Conservation (phyloP, 2,888 invertebrate genomes). For the Diadegma fenestrale region DNA sequence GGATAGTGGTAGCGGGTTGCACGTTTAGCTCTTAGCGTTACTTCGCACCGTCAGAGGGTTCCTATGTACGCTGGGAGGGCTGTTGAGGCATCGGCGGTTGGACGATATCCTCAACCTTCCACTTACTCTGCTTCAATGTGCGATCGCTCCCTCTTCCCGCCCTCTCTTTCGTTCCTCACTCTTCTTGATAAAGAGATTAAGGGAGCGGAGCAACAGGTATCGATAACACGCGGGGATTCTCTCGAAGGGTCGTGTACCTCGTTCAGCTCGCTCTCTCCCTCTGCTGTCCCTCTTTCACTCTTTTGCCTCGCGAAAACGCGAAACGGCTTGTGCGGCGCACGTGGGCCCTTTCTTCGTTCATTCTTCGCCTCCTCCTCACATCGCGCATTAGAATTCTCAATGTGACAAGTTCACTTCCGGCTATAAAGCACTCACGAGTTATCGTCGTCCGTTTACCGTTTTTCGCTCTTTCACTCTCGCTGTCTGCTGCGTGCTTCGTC, state of each 20-base stretch:
- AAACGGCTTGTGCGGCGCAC: slow-evolving; percentile 35
- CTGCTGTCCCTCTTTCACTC: neutral
- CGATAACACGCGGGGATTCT: slow-evolving; percentile 71
- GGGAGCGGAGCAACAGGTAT: slow-evolving; percentile 73
- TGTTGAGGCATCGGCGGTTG: slow-evolving; percentile 46
- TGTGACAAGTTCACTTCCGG: slow-evolving; percentile 73
- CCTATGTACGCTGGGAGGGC: neutral
- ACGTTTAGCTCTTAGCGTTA: slow-evolving; percentile 45
- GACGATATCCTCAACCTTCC: slow-evolving; percentile 18
- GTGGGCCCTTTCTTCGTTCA: slow-evolving; percentile 5
- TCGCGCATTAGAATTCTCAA: slow-evolving; percentile 70
- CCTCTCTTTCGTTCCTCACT: slow-evolving; percentile 42
- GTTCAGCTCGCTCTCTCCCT: slow-evolving; percentile 26
- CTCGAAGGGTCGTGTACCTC: slow-evolving; percentile 62
- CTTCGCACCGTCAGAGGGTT: slow-evolving; percentile 28
- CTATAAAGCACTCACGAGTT: slow-evolving; percentile 67
- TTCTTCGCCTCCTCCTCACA: slow-evolving; percentile 7
- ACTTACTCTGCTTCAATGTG: slow-evolving; percentile 18
- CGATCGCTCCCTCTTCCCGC: slow-evolving; percentile 31
- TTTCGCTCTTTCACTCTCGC: slow-evolving; percentile 38
- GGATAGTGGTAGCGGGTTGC: slow-evolving; percentile 13
- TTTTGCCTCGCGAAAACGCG: slow-evolving; percentile 15
- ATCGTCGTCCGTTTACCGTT: slow-evolving; percentile 46
- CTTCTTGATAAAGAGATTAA: slow-evolving; percentile 74
- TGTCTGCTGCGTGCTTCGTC: slow-evolving; percentile 36